Evolutionary conservation across 2,797 vertebrate genomes (phyloP).

Genomic region (Dendrocincla fuliginosa): DNA sequence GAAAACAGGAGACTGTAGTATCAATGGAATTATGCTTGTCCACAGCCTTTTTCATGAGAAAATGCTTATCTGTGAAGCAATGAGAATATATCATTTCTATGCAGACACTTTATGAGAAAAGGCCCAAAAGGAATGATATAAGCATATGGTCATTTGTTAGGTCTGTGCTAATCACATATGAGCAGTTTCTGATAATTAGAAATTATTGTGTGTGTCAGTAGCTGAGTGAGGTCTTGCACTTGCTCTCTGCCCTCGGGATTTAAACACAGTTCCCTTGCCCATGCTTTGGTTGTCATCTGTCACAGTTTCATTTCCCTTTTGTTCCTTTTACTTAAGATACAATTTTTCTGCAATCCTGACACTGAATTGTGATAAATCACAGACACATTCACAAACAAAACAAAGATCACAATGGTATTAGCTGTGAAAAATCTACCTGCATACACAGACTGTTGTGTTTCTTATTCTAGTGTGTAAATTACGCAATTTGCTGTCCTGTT

Average conservation of each 20-base stretch:
- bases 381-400: not conserved
- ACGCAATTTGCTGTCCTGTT: not conserved
- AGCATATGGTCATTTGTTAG: not conserved
- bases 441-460: not conserved
- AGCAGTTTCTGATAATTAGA: conserved; percentile 55
- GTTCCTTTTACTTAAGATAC: not conserved
- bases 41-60: not conserved
- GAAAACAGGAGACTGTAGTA: not conserved
- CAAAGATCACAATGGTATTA: not conserved
- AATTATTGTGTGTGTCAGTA: conserved; percentile 35
- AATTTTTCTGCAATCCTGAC: not conserved
- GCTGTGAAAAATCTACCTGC: not conserved
- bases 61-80: not conserved
- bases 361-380: not conserved
- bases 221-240: conserved; percentile 17
- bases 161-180: conserved; percentile 24
- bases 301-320: not conserved
- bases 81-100: not conserved
- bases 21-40: not conserved
- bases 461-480: not conserved
- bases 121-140: not conserved
- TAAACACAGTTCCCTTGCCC: not conserved
- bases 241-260: not conserved
- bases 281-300: not conserved
- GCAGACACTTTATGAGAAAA: not conserved